A percentile compares a stretch with the other conserved stretches of the same genome.
phyloP scores from a whole-genome alignment of 2,797 vertebrate species.

The Acestrorhynchus altus region DNA sequence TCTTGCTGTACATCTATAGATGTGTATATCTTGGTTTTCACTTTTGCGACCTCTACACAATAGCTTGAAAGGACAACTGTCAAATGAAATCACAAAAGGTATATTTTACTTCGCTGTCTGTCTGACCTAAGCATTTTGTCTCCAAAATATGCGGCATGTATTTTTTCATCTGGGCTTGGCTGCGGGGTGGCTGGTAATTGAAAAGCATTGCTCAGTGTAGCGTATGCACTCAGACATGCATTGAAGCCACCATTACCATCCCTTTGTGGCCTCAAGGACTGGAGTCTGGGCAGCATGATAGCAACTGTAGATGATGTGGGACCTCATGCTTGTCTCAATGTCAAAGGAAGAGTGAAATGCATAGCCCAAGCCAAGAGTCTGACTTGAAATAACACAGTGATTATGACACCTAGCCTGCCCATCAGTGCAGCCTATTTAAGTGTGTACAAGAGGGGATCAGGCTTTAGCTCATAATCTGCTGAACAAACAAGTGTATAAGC shows the following conservation, averaged over 20 bases:
- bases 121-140: slow-evolving; percentile 79
- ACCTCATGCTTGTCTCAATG: slow-evolving; percentile 67
- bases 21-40: slow-evolving; percentile 34
- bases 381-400: slow-evolving; percentile 68
- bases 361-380: neutral
- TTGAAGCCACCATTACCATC: slow-evolving; percentile 76
- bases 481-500: neutral
- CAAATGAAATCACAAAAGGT: slow-evolving; percentile 79
- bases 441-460: neutral
- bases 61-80: slow-evolving; percentile 77
- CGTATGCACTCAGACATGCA: slow-evolving; percentile 78
- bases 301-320: slow-evolving; percentile 74
- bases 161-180: slow-evolving; percentile 67
- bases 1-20: slow-evolving; percentile 23
- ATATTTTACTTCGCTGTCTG: slow-evolving; percentile 75
- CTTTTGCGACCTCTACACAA: slow-evolving; percentile 67
- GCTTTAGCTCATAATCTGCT: neutral
- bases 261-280: slow-evolving; percentile 69
- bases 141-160: slow-evolving; percentile 71
- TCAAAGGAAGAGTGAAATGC: slow-evolving; percentile 66
- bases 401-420: slow-evolving; percentile 75
- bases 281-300: slow-evolving; percentile 63
- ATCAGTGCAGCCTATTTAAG: slow-evolving; percentile 55
- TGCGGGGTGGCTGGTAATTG: slow-evolving; percentile 73
- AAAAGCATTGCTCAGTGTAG: slow-evolving; percentile 83